Evolutionary conservation across 2,797 vertebrate species (phyloP).

Genomic region (Eulemur rubriventer): DNA sequence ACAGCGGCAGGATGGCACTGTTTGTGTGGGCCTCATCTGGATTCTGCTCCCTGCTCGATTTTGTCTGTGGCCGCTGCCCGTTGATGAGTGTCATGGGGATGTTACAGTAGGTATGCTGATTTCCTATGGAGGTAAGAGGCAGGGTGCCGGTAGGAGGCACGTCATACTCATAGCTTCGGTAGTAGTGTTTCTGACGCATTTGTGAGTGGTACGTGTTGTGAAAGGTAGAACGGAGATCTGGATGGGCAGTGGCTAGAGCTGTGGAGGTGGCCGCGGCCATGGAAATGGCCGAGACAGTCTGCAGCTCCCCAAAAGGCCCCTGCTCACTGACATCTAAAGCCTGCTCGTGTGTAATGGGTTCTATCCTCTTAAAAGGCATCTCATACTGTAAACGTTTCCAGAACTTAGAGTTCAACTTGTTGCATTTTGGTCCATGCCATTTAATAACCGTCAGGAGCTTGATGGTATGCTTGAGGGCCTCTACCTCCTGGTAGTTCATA

Average conservation of each 20-base stretch:
- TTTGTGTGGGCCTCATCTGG: constrained; percentile 98
- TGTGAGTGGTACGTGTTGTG: constrained; percentile 98
- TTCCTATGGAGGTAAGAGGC: constrained; percentile 96
- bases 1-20: constrained; percentile 97
- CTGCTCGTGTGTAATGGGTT: constrained; percentile 95
- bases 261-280: constrained; percentile 98
- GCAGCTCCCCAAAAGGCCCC: constrained; percentile 98
- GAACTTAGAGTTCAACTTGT: constrained; percentile 98
- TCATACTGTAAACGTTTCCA: constrained; percentile 99
- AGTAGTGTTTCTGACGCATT: constrained; percentile 99
- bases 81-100: constrained; percentile 99
- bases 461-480: constrained; percentile 98
- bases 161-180: constrained; percentile 98
- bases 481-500: constrained; percentile 99
- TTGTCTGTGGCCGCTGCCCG: constrained; percentile 96
- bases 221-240: constrained; percentile 97
- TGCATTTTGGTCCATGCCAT: constrained; percentile 97
- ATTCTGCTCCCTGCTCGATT: constrained; percentile 95
- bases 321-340: constrained; percentile 98
- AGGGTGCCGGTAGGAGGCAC: constrained; percentile 95
- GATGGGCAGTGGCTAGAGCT: constrained; percentile 97
- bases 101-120: constrained; percentile 99
- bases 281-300: constrained; percentile 98
- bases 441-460: constrained; percentile 98
- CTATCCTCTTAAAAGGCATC: constrained; percentile 98